Evolutionary conservation across 2,113 vertebrate genomes (phyloP), one percentile per base, ranked within the genome.

Genomic region (Phainopepla nitens): DNA sequence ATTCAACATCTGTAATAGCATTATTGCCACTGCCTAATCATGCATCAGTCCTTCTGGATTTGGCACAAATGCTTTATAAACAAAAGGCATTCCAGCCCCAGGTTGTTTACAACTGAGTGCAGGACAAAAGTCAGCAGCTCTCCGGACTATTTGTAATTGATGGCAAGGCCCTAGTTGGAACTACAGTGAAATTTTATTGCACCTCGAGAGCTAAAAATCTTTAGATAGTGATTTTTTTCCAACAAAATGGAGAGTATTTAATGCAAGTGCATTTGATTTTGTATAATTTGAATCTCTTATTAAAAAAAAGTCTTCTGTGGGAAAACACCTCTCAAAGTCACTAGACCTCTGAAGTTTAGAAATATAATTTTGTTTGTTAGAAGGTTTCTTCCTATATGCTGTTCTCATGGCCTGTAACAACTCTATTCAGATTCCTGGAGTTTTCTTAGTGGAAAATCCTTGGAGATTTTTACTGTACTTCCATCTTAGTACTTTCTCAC

Each of bases 361-460:
- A 79, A 70, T 51, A 15, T 0, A 23, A 13, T n/a, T 58, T 78
- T 71, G 13, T 61, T 75, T 6, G 2, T 72, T 45, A 5, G 11
- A 1, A 22, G 56, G 75, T 84, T 75, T 47, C 33, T 60, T 76
- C 61, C 33, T 44, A 64, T 57, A 47, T 71, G 35, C 39, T 89
- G 19, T 6, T 29, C 15, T 82, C 2, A 0, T 5, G 5, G 47
- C 24, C n/a, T 1, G 0, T 68, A 82, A 62, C 53, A 75, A 21
- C 49, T 70, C n/a, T 44, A 3, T 87, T 78, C 51, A 18, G 11
- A 51, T 70, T 64, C 15, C 35, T 84, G 13, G 61, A 53, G n/a
- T 77, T 75, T 94, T 75, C 78, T 87, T 76, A 35, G 57, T 58
- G 57, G 28, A 64, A 60, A 93, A 51, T 71, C 56, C 62, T 64